Conservation (phyloP, 2,888 invertebrate genomes). For the Thelaira solivaga region DNA sequence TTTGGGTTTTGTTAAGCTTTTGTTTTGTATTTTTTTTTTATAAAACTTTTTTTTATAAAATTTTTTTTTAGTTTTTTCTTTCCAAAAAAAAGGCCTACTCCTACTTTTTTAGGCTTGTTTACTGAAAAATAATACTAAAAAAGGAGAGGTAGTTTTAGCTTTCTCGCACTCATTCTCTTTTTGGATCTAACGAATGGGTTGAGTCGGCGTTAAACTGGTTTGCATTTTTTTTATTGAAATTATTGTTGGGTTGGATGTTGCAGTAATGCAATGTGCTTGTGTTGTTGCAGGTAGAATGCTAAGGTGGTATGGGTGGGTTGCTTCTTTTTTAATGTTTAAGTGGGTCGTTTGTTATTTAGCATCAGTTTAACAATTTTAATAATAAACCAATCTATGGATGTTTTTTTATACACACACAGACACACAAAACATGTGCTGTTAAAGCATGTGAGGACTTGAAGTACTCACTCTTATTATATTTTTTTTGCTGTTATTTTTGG, state of each 20-base stretch:
- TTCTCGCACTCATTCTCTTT: constrained; percentile 25
- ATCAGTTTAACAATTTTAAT: constrained; percentile 57
- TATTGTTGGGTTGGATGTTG: constrained; percentile 22
- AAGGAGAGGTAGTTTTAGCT: neutral
- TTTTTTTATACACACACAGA: too few relatives aligned
- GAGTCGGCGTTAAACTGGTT: neutral
- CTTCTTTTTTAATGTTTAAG: constrained; percentile 69
- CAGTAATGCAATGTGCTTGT: neutral
- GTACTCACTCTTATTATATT: neutral
- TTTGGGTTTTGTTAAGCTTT: constrained; percentile 60
- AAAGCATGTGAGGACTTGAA: constrained; percentile 15
- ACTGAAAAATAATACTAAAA: constrained; percentile 29
- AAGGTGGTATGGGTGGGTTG: constrained; percentile 18
- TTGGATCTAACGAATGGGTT: neutral
- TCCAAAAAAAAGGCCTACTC: constrained; percentile 58
- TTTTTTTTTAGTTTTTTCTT: constrained; percentile 2
- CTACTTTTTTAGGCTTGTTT: constrained; percentile 55
- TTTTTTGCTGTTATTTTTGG: constrained; percentile 11
- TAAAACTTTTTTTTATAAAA: constrained; percentile 19
- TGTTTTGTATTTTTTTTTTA: constrained; percentile 39
- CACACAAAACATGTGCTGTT: neutral
- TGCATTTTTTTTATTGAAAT: constrained; percentile 21
- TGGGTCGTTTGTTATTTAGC: constrained; percentile 70
- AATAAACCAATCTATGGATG: constrained; percentile 26
- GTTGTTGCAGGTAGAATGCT: neutral